phyloP scores from a whole-genome alignment of 2,888 invertebrate genomes.

The Clivina fossor region DNA sequence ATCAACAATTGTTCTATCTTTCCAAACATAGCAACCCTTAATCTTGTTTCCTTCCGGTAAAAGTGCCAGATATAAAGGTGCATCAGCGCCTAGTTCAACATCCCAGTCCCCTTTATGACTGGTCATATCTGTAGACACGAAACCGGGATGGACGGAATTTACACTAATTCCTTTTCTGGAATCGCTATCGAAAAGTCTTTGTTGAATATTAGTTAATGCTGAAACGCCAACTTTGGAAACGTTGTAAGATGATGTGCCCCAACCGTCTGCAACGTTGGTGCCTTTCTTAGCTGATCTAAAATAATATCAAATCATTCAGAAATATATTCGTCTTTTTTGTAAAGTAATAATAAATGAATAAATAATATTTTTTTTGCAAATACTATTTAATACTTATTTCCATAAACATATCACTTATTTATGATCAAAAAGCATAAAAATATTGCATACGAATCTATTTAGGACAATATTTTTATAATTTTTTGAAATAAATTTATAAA shows the following conservation, averaged over 20 bases:
- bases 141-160: conserved; percentile 76
- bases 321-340: too few relatives aligned
- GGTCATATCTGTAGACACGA: conserved; percentile 77
- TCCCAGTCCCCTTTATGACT: conserved; percentile 64
- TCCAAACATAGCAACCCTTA: conserved; percentile 67
- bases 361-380: too few relatives aligned
- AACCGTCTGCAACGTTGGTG: conserved; percentile 54
- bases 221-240: conserved; percentile 75
- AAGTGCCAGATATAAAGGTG: conserved; percentile 65
- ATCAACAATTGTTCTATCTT: conserved; percentile 57
- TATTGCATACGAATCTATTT: too few relatives aligned
- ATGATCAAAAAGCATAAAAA: too few relatives aligned
- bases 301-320: too few relatives aligned
- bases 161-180: conserved; percentile 63
- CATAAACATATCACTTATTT: too few relatives aligned
- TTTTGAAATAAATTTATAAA: too few relatives aligned
- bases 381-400: too few relatives aligned
- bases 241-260: conserved; percentile 66
- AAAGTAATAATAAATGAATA: too few relatives aligned
- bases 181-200: conserved; percentile 58
- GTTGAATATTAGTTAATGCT: conserved; percentile 68
- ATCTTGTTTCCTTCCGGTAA: conserved; percentile 59
- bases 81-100: conserved; percentile 61
- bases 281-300: conserved; percentile 28
- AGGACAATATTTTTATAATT: too few relatives aligned